Base-by-base conservation (phyloP, 2,888 invertebrate species). In the Pyrocoelia pectoralis region DNA sequence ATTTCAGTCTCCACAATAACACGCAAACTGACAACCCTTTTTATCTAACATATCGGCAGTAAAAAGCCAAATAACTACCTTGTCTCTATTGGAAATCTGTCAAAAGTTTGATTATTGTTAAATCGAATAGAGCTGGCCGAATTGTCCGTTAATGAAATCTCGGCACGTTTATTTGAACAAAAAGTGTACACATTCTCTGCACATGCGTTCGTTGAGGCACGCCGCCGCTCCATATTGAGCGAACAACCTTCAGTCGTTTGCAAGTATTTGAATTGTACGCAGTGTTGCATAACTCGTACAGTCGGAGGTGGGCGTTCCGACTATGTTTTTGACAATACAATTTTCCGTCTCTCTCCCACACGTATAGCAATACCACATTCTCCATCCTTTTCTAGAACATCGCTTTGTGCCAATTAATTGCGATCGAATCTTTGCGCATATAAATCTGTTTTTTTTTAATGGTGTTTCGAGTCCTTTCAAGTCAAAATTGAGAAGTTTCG, bases 261-360 rank as follows among this genome's bases (percentile, higher is more conserved):
- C 41, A 28, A 64, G 19, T 61, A 14, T 57, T 46, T 29, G 57
- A 40, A 13, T 52, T 65, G 67, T 55, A 61, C 54, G 57, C 54
- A 66, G 60, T 66, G 65, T 66, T 66, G 68, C 68, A 61, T 65
- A 63, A 58, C 57, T 18, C 18, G 10, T 17, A 28, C 9, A 40
- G 60, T 59, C 65, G 72, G 33, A 33, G 33, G 75, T 74, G 76
- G 75, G 74, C 74, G 75, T 75, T 72, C 72, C 74, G 66, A 65
- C 70, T 71, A 73, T 73, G 73, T 69, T 70, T 68, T 70, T 70
- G 74, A 75, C 73, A 74, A 74, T 73, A 73, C 68, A 53, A 57
- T 41, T 57, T 66, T 72, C 72, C 70, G 67, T 73, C 74, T 73
- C 68, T 60, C 55, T 70, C 68, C 18, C n/a, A n/a, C 18, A 46